Evolutionary conservation across 2,113 vertebrate species (phyloP), one percentile per base, ranked within the genome.

Genomic region (Ageneiosus marmoratus): DNA sequence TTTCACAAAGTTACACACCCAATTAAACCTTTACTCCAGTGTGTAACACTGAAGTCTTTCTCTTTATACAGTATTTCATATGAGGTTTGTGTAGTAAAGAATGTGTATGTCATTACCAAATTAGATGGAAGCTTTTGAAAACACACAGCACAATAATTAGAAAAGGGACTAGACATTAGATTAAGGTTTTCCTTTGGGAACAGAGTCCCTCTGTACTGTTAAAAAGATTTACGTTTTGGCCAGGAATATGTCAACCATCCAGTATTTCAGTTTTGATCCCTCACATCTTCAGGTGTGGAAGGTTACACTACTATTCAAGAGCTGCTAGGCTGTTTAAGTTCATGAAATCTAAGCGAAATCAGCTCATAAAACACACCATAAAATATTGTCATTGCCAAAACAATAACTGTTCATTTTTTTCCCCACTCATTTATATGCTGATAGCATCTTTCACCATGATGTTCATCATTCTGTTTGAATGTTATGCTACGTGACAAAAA

Each of bases 281-380:
- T 32, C 62, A 15, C 4, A 4, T 77, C 18, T 34, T 37, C 22
- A 46, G 20, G 29, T n/a, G 27, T 67, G 32, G 69, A 69, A 69
- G 20, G 29, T 5, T 55, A 51, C 32, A 27, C 24, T 48, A 41
- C 24, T 67, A 12, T 55, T 41, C 20, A 55, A 20, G 70, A 80
- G 72, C 34, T n/a, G 51, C 37, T 41, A 56, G 62, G 77, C 46
- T 72, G 76, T 72, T 81, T 73, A 85, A 87, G 80, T 51, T 81
- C 46, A 65, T 32, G 77, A 85, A 87, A 85, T 70, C 24, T n/a
- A 75, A 84, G 84, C 48, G n/a, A n/a, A n/a, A n/a, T n/a, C n/a
- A 79, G 81, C 81, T 85, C 69, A 77, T 80, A 83, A 79, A 83
- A 78, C 70, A 85, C 86, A 85, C 80, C n/a, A n/a, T n/a, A n/a